Conservation (phyloP, 2,797 vertebrate genomes). For the Protonibea diacanthus region DNA sequence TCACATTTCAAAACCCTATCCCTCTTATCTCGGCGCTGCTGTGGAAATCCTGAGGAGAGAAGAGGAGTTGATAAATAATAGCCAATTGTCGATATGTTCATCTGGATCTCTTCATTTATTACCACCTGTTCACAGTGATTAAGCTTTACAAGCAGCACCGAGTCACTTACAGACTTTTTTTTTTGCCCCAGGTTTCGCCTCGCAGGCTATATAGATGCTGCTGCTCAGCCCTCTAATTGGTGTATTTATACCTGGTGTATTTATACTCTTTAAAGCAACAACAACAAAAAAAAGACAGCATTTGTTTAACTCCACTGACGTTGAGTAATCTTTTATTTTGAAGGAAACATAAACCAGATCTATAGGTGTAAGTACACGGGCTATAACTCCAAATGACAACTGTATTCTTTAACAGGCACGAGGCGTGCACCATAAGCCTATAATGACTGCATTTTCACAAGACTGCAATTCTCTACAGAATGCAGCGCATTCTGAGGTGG, state of each 20-base stretch:
- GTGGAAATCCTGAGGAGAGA: not conserved
- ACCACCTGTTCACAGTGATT: not conserved
- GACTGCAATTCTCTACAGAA: constrained; percentile 36
- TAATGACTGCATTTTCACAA: constrained; percentile 44
- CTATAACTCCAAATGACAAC: constrained; percentile 38
- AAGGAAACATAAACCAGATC: constrained; percentile 31
- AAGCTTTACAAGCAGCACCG: not conserved
- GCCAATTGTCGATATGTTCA: not conserved
- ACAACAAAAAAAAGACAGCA: not conserved
- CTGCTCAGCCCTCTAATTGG: not conserved
- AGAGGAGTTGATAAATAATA: not conserved
- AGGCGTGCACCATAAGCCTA: constrained; percentile 11
- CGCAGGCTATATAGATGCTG: not conserved
- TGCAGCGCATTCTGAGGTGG: constrained; percentile 20
- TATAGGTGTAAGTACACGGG: not conserved
- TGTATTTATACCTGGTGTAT: not conserved
- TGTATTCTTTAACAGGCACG: constrained; percentile 27
- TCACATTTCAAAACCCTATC: not conserved
- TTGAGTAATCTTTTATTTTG: constrained; percentile 26
- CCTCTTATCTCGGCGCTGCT: not conserved
- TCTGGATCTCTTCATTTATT: not conserved
- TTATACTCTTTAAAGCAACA: not conserved
- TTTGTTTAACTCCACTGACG: not conserved
- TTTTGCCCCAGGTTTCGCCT: not conserved
- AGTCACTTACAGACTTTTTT: not conserved